Base-by-base conservation (phyloP, 2,888 invertebrate genomes). In the Tanypteryx hageni region DNA sequence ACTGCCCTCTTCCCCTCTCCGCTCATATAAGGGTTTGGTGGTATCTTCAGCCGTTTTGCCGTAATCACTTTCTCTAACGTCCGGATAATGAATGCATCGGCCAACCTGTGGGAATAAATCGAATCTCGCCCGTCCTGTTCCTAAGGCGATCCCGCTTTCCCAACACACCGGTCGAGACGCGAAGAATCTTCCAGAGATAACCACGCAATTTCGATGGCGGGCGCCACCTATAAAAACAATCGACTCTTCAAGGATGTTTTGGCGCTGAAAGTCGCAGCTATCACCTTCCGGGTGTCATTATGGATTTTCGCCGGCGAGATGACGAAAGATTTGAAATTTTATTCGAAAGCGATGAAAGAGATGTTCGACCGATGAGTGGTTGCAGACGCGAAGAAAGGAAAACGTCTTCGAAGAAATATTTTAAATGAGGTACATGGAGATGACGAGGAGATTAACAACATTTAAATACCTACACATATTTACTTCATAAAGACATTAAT, bases 241-340 rank as follows among this genome's bases (percentile, higher is more conserved):
- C 44, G 44, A 44, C 44, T 44, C 44, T 44, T 44, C 44, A 5
- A 44, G 44, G 44, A 44, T 44, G 44, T 3, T 44, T 44, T 44
- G 44, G 44, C 44, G 44, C 5, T 44, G 44, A 44, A 44, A n/a
- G n/a, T n/a, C n/a, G n/a, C n/a, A 22, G 22, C 14, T 2, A 27
- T 22, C 22, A 27, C 27, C 76, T 76, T 76, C 76, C 76, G 76
- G 76, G 76, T 76, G 76, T 76, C 76, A 76, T 76, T 76, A 76
- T 27, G 76, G 27, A 76, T 76, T 27, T 76, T 76, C 22, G 76
- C 76, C 18, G 22, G 22, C 76, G 27, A 76, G 27, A 76, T 76
- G 22, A 27, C 76, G 76, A 76, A 76, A 76, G 8, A 76, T 76
- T 76, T 27, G 76, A 76, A 76, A 76, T 27, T 76, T 76, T 27